A percentile compares a stretch with the other conserved stretches of the same genome.
Evolutionary conservation across 2,797 vertebrate genomes (phyloP).

Genomic region (Etheostoma nigrum): DNA sequence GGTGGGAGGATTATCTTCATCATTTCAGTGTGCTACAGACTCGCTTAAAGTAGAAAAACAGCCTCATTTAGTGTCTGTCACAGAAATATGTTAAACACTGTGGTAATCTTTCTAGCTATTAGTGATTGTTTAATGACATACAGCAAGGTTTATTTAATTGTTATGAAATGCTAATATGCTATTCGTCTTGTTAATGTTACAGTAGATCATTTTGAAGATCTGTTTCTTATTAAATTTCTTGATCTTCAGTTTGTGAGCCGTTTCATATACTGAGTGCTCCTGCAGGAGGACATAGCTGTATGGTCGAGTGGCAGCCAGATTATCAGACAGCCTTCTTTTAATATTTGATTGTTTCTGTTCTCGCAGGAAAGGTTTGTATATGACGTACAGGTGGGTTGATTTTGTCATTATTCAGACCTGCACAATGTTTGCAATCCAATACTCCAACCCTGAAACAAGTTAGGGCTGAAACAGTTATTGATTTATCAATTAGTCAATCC

Average conservation of each 20-base stretch:
- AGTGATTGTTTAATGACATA: constrained; percentile 22
- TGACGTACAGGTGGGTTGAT: neutral
- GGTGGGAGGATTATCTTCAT: constrained; percentile 46
- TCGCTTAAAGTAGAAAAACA: constrained; percentile 33
- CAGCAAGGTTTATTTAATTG: constrained; percentile 26
- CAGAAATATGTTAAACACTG: constrained; percentile 8
- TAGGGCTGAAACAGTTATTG: neutral
- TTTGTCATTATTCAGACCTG: constrained; percentile 2
- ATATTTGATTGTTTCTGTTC: constrained; percentile 24
- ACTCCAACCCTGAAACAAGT: neutral
- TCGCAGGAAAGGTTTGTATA: constrained; percentile 13
- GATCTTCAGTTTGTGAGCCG: constrained; percentile 19
- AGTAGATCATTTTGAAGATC: constrained; percentile 35
- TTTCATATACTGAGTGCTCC: constrained; percentile 9
- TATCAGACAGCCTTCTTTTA: constrained; percentile 2
- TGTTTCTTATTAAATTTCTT: constrained; percentile 22
- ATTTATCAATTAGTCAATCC: neutral
- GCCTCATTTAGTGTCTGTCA: constrained; percentile 34
- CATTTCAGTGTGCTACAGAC: constrained; percentile 37
- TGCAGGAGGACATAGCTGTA: constrained; percentile 17
- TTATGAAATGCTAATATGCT: constrained; percentile 15
- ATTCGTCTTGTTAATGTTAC: constrained; percentile 39
- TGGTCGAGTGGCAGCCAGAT: constrained; percentile 7
- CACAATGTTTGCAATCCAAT: neutral
- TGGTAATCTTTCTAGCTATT: constrained; percentile 23